phyloP scores from a whole-genome alignment of 1,140 invertebrate species.

The Polypedilum vanderplanki region DNA sequence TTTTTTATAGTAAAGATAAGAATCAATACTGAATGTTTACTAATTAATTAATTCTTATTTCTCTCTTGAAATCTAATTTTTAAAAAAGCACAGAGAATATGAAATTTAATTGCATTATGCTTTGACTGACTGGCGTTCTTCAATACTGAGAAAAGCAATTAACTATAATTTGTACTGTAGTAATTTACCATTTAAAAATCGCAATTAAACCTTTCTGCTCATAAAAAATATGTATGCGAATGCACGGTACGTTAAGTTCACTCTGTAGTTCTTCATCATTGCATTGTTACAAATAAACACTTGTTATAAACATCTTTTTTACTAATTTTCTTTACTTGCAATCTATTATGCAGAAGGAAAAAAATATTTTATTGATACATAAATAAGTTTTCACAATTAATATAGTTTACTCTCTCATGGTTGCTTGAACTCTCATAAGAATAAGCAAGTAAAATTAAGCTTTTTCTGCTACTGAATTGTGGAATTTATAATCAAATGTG shows the following conservation, averaged over 20 bases:
- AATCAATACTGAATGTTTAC: background rate
- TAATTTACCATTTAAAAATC: conserved; percentile 10
- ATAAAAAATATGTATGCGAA: background rate
- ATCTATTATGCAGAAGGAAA: background rate
- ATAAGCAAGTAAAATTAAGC: too few relatives aligned
- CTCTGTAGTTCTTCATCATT: background rate
- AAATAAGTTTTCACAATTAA: too few relatives aligned
- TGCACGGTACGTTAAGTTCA: background rate
- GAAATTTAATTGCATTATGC: conserved; percentile 13
- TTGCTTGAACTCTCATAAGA: too few relatives aligned
- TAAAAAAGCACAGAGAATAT: too few relatives aligned
- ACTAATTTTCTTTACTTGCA: conserved; percentile 5
- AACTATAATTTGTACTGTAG: background rate
- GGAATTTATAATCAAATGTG: too few relatives aligned
- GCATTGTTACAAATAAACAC: conserved; percentile 8
- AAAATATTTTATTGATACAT: too few relatives aligned
- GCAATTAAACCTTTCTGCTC: background rate
- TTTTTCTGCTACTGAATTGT: too few relatives aligned
- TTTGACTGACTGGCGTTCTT: background rate
- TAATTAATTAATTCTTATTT: background rate
- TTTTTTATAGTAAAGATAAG: background rate
- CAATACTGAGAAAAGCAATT: conserved; percentile 10
- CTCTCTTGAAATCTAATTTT: background rate
- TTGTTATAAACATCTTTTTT: background rate
- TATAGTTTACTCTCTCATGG: too few relatives aligned